Evolutionary conservation across 2,888 invertebrate genomes (phyloP).

Genomic region (Aleiodes testaceus): DNA sequence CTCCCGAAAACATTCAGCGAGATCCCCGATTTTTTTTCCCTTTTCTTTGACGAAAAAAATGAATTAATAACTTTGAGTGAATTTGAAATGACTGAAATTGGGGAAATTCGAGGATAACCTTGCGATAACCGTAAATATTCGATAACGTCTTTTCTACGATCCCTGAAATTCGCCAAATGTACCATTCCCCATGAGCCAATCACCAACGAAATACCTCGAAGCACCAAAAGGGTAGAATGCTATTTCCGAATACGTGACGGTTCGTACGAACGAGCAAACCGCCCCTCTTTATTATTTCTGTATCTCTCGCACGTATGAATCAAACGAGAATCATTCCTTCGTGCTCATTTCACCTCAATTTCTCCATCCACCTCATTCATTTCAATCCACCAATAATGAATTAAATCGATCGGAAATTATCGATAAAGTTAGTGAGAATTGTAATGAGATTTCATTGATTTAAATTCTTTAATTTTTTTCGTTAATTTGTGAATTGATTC

Average conservation of each 20-base stretch:
- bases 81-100: no score
- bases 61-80: no score
- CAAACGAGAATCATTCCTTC: constrained; percentile 23
- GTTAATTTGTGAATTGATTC: constrained; percentile 6
- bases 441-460: not conserved
- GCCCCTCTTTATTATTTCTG: constrained; percentile 9
- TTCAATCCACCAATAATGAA: not conserved
- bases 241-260: constrained; percentile 48
- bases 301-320: constrained; percentile 27
- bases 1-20: no score
- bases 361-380: not conserved
- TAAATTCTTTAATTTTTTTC: not conserved
- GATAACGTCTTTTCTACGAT: no score
- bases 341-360: constrained; percentile 5
- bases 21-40: no score
- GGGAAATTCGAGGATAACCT: no score
- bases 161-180: not conserved
- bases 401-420: constrained; percentile 14
- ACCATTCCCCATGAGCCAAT: not conserved
- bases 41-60: no score
- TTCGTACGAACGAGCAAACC: constrained; percentile 32
- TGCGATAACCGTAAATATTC: no score
- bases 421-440: not conserved
- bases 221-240: constrained; percentile 2
- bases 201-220: not conserved